Conservation (phyloP, 2,113 vertebrate species). For the rat (Rattus norvegicus) region GRCr8 NC_086028.1:57524501-57525000, state of each 20-base stretch:
- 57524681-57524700: not conserved
- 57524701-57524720: accelerated
- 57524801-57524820: not conserved
- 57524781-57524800: not conserved
- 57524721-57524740: not conserved
- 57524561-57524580: not conserved
- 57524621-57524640: not conserved
- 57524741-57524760: not conserved
- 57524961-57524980: not conserved
- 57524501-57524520: not conserved
- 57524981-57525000: not conserved
- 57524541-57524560: not conserved
- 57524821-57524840: not conserved
- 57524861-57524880: not conserved
- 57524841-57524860: not conserved
- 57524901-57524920: not conserved
- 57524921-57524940: not conserved
- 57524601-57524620: not conserved
- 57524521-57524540: not conserved
- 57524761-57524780: not conserved
- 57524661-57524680: not conserved
- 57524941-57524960: not conserved
- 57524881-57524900: not conserved
- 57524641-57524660: not conserved
- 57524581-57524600: not conserved